phyloP scores from a whole-genome alignment of 1,140 invertebrate genomes.

The Bombus picipes region DNA sequence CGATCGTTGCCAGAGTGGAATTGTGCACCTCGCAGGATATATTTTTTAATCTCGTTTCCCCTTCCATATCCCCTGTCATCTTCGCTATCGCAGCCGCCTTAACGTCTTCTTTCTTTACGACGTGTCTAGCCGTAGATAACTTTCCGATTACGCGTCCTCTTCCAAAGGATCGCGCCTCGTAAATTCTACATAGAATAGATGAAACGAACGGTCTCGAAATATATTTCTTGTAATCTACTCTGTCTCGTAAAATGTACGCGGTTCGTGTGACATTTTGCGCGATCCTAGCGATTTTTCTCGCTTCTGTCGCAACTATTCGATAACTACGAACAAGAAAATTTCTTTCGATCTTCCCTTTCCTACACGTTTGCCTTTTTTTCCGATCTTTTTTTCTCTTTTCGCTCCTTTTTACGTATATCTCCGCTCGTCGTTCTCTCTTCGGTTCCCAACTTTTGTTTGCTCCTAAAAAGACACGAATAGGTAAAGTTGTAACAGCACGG shows the following conservation, averaged over 20 bases:
- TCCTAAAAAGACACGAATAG: background rate
- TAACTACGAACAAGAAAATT: background rate
- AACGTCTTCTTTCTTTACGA: constrained; percentile 13
- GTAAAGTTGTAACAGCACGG: background rate
- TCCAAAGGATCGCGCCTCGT: constrained; percentile 2
- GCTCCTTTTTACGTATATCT: too few species aligned
- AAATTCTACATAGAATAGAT: constrained; percentile 39
- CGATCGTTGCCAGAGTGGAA: constrained; percentile 61
- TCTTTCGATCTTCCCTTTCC: background rate
- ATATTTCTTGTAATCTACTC: constrained; percentile 21
- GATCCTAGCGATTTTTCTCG: background rate
- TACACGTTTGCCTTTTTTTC: background rate
- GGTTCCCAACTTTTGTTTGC: background rate
- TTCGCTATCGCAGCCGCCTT: too few species aligned
- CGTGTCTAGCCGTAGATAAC: constrained; percentile 39
- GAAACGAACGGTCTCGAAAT: constrained; percentile 20
- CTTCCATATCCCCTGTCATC: too few species aligned
- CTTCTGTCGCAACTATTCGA: too few species aligned
- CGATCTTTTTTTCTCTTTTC: background rate
- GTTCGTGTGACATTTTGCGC: background rate
- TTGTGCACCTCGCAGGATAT: constrained; percentile 49
- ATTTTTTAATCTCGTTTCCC: constrained; percentile 56
- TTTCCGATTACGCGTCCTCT: constrained; percentile 51
- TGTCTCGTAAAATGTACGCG: background rate
- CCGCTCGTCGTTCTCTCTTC: background rate